A percentile compares a stretch with the other conserved stretches of the same genome.
These are phyloP conservation scores for Neosilurus mollespiculum DNA, from an alignment of 2,797 vertebrate species.

Conservation along the genomic window DNA sequence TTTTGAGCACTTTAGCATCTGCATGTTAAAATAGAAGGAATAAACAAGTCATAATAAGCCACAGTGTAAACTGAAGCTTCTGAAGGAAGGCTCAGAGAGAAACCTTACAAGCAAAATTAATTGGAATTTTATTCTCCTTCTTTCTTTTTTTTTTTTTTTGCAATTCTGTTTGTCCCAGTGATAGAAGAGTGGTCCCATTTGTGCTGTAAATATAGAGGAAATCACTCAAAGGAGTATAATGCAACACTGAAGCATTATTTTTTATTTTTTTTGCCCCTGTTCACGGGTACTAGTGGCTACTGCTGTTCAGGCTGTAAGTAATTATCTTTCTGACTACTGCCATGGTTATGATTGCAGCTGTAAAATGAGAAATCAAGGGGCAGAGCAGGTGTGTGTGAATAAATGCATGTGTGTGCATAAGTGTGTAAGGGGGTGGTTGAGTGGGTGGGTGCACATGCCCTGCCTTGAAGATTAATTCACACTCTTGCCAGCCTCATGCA, in stretches of 20 bases:
- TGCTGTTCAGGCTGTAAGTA: slow-evolving; percentile 64
- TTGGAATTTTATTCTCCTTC: slow-evolving; percentile 49
- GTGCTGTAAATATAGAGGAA: slow-evolving; percentile 85
- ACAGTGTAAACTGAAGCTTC: slow-evolving; percentile 14
- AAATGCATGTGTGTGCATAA: slow-evolving; percentile 23
- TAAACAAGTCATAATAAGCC: slow-evolving; percentile 1
- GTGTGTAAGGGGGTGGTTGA: slow-evolving; percentile 6
- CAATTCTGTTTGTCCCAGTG: slow-evolving; percentile 75
- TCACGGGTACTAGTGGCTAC: slow-evolving; percentile 26
- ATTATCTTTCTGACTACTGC: slow-evolving; percentile 73
- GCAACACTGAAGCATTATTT: slow-evolving; percentile 62
- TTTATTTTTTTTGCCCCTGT: slow-evolving; percentile 49
- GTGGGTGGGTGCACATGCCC: slow-evolving; percentile 41
- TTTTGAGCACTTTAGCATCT: background rate
- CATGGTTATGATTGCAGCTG: slow-evolving; percentile 69
- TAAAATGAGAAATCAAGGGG: slow-evolving; percentile 64
- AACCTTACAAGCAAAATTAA: slow-evolving; percentile 84
- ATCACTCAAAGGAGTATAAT: slow-evolving; percentile 86
- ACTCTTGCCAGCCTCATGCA: slow-evolving; percentile 34
- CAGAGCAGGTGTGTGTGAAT: slow-evolving; percentile 54
- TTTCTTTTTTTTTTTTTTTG: slow-evolving; percentile 71
- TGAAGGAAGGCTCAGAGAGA: slow-evolving; percentile 49
- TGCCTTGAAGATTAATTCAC: slow-evolving; percentile 43
- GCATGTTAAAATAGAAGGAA: background rate
- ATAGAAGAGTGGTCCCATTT: slow-evolving; percentile 85